Conservation (phyloP, 2,888 invertebrate genomes). For the Cantharis flavilabris region DNA sequence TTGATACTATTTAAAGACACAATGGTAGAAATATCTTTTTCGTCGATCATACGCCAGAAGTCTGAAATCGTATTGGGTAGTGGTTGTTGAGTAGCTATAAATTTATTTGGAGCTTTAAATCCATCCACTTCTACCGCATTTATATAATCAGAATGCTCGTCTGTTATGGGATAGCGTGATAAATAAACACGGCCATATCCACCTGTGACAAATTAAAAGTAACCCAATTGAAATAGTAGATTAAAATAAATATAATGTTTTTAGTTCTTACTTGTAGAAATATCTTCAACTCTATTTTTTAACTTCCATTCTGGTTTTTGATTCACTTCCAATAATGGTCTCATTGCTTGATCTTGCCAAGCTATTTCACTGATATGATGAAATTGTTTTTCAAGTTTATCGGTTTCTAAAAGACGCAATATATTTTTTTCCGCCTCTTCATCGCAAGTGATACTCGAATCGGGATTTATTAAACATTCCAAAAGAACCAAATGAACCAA, state of each 20-base stretch:
- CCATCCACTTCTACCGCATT: slow-evolving; percentile 51
- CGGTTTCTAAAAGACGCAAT: slow-evolving; percentile 40
- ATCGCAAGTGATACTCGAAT: slow-evolving; percentile 51
- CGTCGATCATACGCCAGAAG: slow-evolving; percentile 53
- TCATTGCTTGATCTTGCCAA: slow-evolving; percentile 54
- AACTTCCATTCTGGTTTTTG: slow-evolving; percentile 34
- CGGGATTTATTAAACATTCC: slow-evolving; percentile 51
- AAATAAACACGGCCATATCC: slow-evolving; percentile 46
- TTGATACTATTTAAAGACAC: slow-evolving; percentile 47
- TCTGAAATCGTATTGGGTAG: slow-evolving; percentile 47
- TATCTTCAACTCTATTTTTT: slow-evolving; percentile 53
- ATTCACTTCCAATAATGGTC: slow-evolving; percentile 28
- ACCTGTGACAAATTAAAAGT: slow-evolving; percentile 8
- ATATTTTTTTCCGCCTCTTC: slow-evolving; percentile 43
- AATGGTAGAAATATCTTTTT: slow-evolving; percentile 46
- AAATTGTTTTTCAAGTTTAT: slow-evolving; percentile 46
- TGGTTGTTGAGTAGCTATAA: slow-evolving; percentile 51
- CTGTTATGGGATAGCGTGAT: slow-evolving; percentile 46
- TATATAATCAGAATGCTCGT: slow-evolving; percentile 54
- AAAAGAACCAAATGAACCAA: slow-evolving; percentile 55
- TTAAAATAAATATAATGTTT: not conserved
- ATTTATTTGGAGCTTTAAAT: slow-evolving; percentile 44
- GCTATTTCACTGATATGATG: slow-evolving; percentile 45
- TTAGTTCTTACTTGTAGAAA: slow-evolving; percentile 45
- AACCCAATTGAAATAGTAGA: not conserved